A percentile compares a stretch with the other conserved stretches of the same genome.
phyloP scores from a whole-genome alignment of 2,797 vertebrate genomes.

The Galagoides demidoff region DNA sequence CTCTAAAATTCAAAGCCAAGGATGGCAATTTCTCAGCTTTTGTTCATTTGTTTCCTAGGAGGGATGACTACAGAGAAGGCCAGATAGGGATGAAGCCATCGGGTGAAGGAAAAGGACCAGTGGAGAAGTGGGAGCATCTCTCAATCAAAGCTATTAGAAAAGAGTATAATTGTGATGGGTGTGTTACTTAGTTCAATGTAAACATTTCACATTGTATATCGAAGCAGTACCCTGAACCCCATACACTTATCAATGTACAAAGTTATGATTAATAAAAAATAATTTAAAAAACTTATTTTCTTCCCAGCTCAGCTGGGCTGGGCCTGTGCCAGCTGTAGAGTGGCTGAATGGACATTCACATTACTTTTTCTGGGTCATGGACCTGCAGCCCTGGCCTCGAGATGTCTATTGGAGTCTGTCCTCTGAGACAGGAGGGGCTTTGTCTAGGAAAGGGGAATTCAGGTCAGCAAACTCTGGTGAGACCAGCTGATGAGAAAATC shows the following conservation, averaged over 20 bases:
- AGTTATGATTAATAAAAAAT: no score
- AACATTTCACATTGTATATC: no score
- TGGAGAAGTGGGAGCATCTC: neutral
- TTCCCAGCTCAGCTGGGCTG: neutral
- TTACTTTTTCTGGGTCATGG: neutral
- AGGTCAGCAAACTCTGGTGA: neutral
- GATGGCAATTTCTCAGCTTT: neutral
- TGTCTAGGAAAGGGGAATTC: neutral
- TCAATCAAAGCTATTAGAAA: neutral
- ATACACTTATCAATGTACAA: no score
- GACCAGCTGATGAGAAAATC: neutral
- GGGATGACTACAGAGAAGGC: neutral
- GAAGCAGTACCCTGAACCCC: no score
- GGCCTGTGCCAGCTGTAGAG: neutral
- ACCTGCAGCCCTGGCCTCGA: neutral
- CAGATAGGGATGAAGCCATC: neutral
- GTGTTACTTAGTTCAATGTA: no score
- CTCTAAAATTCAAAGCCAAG: neutral
- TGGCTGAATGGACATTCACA: neutral
- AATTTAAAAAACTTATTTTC: neutral
- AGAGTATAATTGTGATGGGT: no score
- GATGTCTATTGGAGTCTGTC: neutral
- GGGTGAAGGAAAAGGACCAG: neutral
- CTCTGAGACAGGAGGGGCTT: neutral
- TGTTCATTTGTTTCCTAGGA: neutral